Conservation (phyloP, 2,888 invertebrate genomes). For the Hydroisotoma schaefferi region DNA sequence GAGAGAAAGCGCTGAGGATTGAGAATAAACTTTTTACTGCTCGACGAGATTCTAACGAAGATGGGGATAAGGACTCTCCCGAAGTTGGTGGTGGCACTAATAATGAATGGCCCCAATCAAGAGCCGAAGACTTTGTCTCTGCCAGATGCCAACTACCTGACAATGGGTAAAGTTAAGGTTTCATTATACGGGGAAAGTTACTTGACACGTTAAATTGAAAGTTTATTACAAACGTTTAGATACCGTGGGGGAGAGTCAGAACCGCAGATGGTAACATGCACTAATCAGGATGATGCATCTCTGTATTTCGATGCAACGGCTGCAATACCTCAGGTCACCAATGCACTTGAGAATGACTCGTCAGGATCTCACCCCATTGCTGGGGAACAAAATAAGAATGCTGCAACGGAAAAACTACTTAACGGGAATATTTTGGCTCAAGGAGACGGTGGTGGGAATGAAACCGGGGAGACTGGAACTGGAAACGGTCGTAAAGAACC, state of each 20-base stretch:
- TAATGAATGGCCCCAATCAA: constrained; percentile 19
- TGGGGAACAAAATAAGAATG: constrained; percentile 11
- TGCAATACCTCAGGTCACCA: constrained; percentile 40
- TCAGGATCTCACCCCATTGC: constrained; percentile 43
- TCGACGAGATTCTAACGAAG: constrained; percentile 21
- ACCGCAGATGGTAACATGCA: constrained; percentile 21
- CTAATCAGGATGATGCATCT: constrained; percentile 47
- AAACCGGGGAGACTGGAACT: constrained; percentile 32
- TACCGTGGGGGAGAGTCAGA: constrained; percentile 23
- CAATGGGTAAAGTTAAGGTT: constrained; percentile 14
- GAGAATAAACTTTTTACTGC: constrained; percentile 38
- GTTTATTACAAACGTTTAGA: background rate
- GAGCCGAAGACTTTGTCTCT: constrained; percentile 31
- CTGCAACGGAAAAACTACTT: background rate
- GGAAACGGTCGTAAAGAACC: constrained; percentile 13
- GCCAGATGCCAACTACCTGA: constrained; percentile 29
- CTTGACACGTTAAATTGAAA: background rate
- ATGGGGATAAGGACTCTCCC: constrained; percentile 6
- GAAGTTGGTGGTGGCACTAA: background rate
- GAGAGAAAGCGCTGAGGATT: constrained; percentile 38
- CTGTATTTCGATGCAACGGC: constrained; percentile 47
- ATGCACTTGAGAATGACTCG: constrained; percentile 41
- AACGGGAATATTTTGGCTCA: constrained; percentile 24
- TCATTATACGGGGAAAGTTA: background rate
- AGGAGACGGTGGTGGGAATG: constrained; percentile 19